Conservation (phyloP, 2,113 vertebrate genomes). For the Cynopterus brachyotis region DNA sequence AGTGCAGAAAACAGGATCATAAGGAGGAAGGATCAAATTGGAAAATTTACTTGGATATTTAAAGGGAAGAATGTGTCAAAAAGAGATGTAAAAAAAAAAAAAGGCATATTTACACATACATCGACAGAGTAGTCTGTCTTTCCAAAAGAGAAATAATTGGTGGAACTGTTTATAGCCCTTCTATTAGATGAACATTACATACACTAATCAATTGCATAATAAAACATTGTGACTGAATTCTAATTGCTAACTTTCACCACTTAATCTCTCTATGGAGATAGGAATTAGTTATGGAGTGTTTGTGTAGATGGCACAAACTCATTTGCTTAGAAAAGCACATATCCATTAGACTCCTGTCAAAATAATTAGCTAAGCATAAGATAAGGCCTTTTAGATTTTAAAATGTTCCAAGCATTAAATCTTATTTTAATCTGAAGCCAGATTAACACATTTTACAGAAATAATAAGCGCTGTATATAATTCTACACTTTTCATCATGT, state of each 20-base stretch:
- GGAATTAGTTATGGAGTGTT: conserved; percentile 32
- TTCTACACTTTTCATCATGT: not conserved
- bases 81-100: not conserved
- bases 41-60: not conserved
- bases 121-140: not conserved
- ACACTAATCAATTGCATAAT: conserved; percentile 32
- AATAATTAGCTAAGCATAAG: conserved; percentile 65
- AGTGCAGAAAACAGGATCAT: not conserved
- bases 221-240: conserved; percentile 42
- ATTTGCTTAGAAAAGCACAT: conserved; percentile 42
- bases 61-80: not conserved
- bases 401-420: not conserved
- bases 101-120: not conserved
- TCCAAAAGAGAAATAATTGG: not conserved
- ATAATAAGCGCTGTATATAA: not conserved
- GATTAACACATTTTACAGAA: conserved; percentile 19
- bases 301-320: not conserved
- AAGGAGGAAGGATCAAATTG: not conserved
- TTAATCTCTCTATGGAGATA: conserved; percentile 34
- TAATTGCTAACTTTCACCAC: conserved; percentile 47
- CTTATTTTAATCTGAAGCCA: not conserved
- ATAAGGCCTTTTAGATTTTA: conserved; percentile 38
- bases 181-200: conserved; percentile 12
- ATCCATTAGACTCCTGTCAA: conserved; percentile 55
- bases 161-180: not conserved